Evolutionary conservation across 2,797 vertebrate species (phyloP), one percentile per base, ranked within the genome.

Genomic region (Microctenopoma steveboyesi): DNA sequence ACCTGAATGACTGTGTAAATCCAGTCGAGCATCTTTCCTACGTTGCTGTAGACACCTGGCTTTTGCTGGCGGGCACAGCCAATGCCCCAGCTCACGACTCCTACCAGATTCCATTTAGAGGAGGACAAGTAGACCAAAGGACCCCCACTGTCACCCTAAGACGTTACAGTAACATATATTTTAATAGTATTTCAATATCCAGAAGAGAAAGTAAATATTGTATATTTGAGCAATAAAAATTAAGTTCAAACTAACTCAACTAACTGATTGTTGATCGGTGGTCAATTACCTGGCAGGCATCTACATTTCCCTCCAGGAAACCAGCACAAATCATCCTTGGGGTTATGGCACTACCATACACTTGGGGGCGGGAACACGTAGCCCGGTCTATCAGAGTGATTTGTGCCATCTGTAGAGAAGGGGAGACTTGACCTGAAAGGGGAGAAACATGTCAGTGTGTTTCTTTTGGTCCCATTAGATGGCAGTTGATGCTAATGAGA

Each of bases 71-170:
- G 86, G 1, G 93, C 97, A 13, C 97, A 99, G 86, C 97, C 97
- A 0, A 95, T 69, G 0, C 97, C 97, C 97, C 97, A 98, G 87
- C 97, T 99, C 79, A 98, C 96, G 7, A 98, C 93, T 46, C 97
- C 97, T 1, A 95, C 92, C 82, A 95, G 82, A 62, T 91, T 81
- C 95, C 86, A 96, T 13, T 16, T 61, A 8, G 50, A 10, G 0
- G 81, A 22, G 1, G 45, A 68, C 0, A 69, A 12, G 80, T 94
- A 90, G 61, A 97, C 96, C 82, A 98, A 86, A 28, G 97, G 96
- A 4, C 97, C 97, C 0, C 97, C 97, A 1, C 97, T 98, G 91
- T 99, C 97, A 3, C 96, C 96, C 96, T 98, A 82, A 10, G 1
- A 60, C 7, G 60, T 3, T 43, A 81, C 65, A 64, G 6, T 12